phyloP scores from a whole-genome alignment of 2,888 invertebrate genomes.

The Hoplodrina ambigua region DNA sequence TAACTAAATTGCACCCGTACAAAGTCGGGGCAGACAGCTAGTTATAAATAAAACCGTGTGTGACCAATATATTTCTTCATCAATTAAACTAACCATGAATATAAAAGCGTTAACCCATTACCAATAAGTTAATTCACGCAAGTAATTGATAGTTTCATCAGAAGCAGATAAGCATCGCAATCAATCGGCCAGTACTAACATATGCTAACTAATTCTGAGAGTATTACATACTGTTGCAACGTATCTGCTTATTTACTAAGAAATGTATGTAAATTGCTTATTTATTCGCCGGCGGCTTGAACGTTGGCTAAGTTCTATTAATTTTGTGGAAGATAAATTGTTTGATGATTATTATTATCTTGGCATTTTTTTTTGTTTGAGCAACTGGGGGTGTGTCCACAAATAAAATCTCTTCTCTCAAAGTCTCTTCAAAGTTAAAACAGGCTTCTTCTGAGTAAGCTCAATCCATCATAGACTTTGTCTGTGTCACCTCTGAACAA shows the following conservation, averaged over 20 bases:
- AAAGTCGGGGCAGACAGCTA: too few relatives aligned
- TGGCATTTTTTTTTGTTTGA: neutral
- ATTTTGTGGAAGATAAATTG: conserved; percentile 37
- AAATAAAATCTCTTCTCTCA: too few relatives aligned
- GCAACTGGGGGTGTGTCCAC: too few relatives aligned
- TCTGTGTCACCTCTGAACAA: too few relatives aligned
- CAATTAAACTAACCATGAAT: conserved; percentile 24
- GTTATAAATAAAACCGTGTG: neutral
- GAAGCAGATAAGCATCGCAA: conserved; percentile 54
- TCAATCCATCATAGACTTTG: too few relatives aligned
- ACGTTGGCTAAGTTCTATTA: conserved; percentile 43
- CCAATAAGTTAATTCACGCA: conserved; percentile 39
- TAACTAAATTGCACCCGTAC: too few relatives aligned
- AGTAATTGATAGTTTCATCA: conserved; percentile 59
- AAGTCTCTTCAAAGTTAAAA: too few relatives aligned
- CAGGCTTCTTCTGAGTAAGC: too few relatives aligned
- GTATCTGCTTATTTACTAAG: conserved; percentile 36
- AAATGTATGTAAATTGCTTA: conserved; percentile 61
- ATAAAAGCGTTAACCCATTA: conserved; percentile 26
- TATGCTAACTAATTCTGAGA: conserved; percentile 55
- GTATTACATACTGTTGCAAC: conserved; percentile 46
- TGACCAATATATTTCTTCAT: conserved; percentile 14
- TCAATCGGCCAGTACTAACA: conserved; percentile 44
- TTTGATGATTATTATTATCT: conserved; percentile 15
- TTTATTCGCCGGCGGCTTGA: conserved; percentile 43